Base-by-base conservation (phyloP, 2,113 vertebrate genomes). In the Cygnus buccinator region DNA sequence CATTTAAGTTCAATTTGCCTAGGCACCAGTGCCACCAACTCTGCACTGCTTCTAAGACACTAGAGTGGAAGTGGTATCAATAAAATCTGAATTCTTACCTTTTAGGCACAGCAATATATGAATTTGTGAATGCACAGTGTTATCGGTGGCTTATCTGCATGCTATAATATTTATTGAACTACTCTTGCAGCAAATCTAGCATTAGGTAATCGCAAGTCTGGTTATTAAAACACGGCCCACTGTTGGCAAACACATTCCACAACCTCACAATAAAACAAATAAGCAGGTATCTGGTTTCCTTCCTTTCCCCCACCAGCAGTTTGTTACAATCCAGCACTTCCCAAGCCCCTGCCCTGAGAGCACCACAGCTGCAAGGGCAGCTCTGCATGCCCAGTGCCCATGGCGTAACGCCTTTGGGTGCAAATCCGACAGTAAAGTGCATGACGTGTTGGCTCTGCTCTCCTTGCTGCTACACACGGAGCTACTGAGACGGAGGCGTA, bases 151-250 rank as follows among this genome's bases (percentile, higher is more conserved):
- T 94, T 79, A 94, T 82, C 84, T 94, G 76, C 50, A 90, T 61
- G 62, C 31, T 86, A 72, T 91, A 94, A 62, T 89, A 92, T 59
- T 94, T 85, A 93, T 65, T 92, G 62, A 92, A 70, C 57, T 79
- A 79, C 50, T 82, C 44, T 35, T 75, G 68, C 80, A 82, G 68
- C 71, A 90, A 91, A 73, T 18, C 78, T 87, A 83, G 77, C 44
- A 46, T 58, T 86, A 86, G 37, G 71, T 87, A 73, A 84, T 79
- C 73, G 78, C 9, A 2, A 43, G 17, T 41, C 61, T 46, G 48
- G 31, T 86, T 79, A 79, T 80, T 80, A 74, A 89, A 95, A 91
- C 28, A 68, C 39, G 26, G 84, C 48, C 35, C 35, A 71, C 55
- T 57, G 25, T 16, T 3, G 0, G 62, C 87, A 75, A 94, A 90